Base-by-base conservation (phyloP, 2,797 vertebrate genomes). In the Brotogeris chrysoptera region DNA sequence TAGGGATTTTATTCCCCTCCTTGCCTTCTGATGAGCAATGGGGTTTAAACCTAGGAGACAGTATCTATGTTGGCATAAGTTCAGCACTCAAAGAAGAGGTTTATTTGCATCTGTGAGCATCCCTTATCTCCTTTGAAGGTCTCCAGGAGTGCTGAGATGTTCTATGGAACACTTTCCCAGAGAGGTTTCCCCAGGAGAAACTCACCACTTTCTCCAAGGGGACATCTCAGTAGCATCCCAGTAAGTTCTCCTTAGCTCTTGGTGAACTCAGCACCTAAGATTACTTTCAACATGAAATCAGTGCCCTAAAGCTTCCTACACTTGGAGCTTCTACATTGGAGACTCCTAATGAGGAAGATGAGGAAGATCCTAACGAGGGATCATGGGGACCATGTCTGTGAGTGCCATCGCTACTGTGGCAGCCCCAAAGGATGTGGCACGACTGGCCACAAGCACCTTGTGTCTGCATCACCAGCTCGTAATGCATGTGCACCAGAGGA, bases 371-470 rank as follows among this genome's bases (percentile, higher is more conserved):
- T 5, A 3, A 16, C 1, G 24, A 46, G 36, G 64, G 9, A 25
- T 10, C n/a, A 8, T 0, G 19, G 32, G 10, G 2, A 13, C 10
- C 5, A 3, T 21, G 19, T 19, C 27, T n/a, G 39, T 2, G 2
- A 41, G 16, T 6, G 27, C 24, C 16, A 2, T 34, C 15, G 9
- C 34, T 1, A 1, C 16, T 47, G 8, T 3, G 1, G 46, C 77
- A n/a, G 18, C 52, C 41, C 41, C 65, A 4, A 5, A 18, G 36
- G 17, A 34, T 44, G 49, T 16, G 3, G 23, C 34, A 15, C n/a
- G 16, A 7, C 12, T 11, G 9, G 28, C 46, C 46, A 23, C 0
- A 3, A 41, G 43, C 13, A 2, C 50, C 32, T 81, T 2, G 1
- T 5, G 20, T 12, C 52, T 11, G 7, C 41, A 27, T 10, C 20